Evolutionary conservation across 2,888 invertebrate genomes (phyloP).

Genomic region (Dromius quadrimaculatus): DNA sequence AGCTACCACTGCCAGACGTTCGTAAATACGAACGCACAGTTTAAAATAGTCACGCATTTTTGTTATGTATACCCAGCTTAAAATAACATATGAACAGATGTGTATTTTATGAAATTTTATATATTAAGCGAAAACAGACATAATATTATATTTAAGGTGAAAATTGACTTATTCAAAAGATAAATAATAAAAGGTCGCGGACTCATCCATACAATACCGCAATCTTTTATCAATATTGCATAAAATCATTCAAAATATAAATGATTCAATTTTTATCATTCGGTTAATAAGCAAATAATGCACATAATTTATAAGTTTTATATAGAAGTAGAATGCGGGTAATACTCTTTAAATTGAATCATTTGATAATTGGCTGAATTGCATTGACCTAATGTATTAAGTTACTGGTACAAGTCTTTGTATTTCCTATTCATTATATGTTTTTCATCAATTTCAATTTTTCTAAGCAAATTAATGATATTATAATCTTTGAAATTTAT

Average conservation of each 20-base stretch:
- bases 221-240: not conserved
- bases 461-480: constrained; percentile 8
- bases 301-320: not conserved
- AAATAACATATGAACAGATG: constrained; percentile 43
- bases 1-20: constrained; percentile 30
- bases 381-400: constrained; percentile 1
- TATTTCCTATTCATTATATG: not conserved
- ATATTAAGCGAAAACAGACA: not conserved
- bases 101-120: constrained; percentile 44
- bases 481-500: not conserved
- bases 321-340: constrained; percentile 9
- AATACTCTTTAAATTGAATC: constrained; percentile 1
- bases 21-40: constrained; percentile 41
- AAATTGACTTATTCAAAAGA: not conserved
- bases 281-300: too few species aligned
- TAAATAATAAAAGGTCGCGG: constrained; percentile 1
- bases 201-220: not conserved
- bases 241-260: too few species aligned
- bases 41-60: constrained; percentile 45
- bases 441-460: not conserved
- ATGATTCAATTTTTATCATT: too few species aligned
- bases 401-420: not conserved
- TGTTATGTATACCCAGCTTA: constrained; percentile 46
- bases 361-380: constrained; percentile 7
- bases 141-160: too few species aligned